Evolutionary conservation across 2,888 invertebrate genomes (phyloP).

Genomic region (Parnassius glacialis): DNA sequence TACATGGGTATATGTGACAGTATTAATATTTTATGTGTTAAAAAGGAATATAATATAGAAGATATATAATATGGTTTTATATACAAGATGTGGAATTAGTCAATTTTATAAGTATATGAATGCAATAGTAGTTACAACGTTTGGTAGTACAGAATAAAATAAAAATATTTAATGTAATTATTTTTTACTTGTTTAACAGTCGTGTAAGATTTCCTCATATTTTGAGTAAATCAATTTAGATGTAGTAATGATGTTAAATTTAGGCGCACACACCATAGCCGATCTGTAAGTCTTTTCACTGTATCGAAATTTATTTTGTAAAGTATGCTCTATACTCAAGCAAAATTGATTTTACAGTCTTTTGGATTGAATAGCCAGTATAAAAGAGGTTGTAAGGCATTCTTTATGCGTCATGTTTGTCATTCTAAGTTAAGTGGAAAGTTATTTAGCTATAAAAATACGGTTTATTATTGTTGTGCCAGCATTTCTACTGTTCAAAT

Average conservation of each 20-base stretch:
- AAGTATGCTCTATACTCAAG: no score
- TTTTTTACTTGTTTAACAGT: conserved; percentile 7
- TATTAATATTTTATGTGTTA: conserved; percentile 8
- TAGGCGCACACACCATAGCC: no score
- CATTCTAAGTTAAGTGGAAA: no score
- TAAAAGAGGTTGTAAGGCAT: no score
- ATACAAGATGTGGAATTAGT: conserved; percentile 16
- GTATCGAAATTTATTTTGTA: no score
- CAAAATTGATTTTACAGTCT: no score
- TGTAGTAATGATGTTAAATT: no score
- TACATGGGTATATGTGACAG: conserved; percentile 6
- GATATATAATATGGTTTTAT: conserved; percentile 2
- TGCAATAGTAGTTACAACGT: conserved; percentile 2
- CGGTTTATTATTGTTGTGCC: no score
- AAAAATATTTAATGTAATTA: conserved; percentile 14
- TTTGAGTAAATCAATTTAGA: neutral
- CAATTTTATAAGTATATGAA: conserved; percentile 15
- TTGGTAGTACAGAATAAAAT: conserved; percentile 2
- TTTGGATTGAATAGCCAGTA: no score
- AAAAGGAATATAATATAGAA: conserved; percentile 3
- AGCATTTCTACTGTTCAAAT: neutral
- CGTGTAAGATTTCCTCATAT: neutral
- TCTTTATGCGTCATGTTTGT: no score
- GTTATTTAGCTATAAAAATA: no score
- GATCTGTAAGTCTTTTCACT: no score